Evolutionary conservation across 2,888 invertebrate species (phyloP).

Genomic region (Listrodromus nycthemerus): DNA sequence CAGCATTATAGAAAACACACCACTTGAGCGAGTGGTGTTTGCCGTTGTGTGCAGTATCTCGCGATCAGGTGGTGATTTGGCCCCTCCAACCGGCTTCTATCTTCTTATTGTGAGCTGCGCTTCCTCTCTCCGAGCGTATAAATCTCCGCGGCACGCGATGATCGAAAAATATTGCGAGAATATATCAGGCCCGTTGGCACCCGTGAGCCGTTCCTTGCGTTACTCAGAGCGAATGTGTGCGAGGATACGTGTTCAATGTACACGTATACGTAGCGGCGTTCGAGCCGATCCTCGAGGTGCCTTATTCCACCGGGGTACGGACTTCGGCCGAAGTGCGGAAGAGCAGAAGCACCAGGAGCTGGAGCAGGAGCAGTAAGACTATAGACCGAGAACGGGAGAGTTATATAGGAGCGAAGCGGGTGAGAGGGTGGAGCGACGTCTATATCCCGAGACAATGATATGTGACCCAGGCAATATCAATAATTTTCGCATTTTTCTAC

Average conservation of each 20-base stretch:
- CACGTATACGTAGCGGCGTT: conserved; percentile 47
- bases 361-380: conserved; percentile 22
- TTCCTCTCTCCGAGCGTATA: conserved; percentile 77
- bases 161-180: conserved; percentile 85
- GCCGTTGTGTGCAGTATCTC: conserved; percentile 77
- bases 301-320: conserved; percentile 53
- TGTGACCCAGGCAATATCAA: conserved; percentile 84
- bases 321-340: conserved; percentile 59
- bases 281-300: conserved; percentile 60
- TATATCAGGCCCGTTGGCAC: conserved; percentile 84
- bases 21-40: conserved; percentile 44
- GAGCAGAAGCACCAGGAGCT: conserved; percentile 46
- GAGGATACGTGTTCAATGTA: conserved; percentile 31
- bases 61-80: conserved; percentile 82
- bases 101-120: conserved; percentile 67
- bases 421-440: conserved; percentile 80
- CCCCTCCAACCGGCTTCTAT: conserved; percentile 65
- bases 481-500: conserved; percentile 84
- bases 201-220: conserved; percentile 66
- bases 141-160: conserved; percentile 84
- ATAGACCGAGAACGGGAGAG: conserved; percentile 69
- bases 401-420: conserved; percentile 75
- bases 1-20: conserved; percentile 40
- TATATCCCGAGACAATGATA: conserved; percentile 84
- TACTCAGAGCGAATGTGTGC: conserved; percentile 16